Evolutionary conservation across 2,113 vertebrate genomes (phyloP).

Genomic region (Phodopus roborovskii): DNA sequence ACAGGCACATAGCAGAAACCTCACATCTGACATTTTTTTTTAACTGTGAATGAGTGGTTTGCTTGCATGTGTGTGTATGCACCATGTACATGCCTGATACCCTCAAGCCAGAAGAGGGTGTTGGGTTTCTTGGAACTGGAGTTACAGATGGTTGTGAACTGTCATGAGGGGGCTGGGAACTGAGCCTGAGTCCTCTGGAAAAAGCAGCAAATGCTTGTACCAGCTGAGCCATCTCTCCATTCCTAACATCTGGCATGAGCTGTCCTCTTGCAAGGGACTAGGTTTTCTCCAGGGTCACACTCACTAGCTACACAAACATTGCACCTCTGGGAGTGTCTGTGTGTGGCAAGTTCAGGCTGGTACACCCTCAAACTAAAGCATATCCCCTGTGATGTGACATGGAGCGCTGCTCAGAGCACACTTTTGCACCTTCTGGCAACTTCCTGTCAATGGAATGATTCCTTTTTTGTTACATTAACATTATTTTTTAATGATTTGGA

Average conservation of each 20-base stretch:
- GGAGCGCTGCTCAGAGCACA: background rate
- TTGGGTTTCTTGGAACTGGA: background rate
- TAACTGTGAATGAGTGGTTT: background rate
- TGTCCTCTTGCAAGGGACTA: background rate
- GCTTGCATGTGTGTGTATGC: background rate
- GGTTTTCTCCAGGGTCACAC: background rate
- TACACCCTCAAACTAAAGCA: background rate
- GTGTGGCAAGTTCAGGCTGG: background rate
- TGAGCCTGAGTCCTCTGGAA: background rate
- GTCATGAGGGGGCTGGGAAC: background rate
- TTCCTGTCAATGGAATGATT: background rate
- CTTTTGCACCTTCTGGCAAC: background rate
- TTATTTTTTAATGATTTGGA: background rate
- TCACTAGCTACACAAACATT: background rate
- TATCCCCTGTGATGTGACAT: background rate
- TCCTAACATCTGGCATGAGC: background rate
- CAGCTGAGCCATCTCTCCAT: background rate
- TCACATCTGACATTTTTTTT: background rate
- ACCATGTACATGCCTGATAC: background rate
- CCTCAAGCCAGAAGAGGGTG: background rate
- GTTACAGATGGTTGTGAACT: background rate
- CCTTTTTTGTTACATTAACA: background rate
- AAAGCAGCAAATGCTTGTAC: background rate
- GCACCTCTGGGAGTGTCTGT: background rate
- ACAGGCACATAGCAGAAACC: background rate